Evolutionary conservation across 2,888 invertebrate species (phyloP).

Genomic region (Metallyticus violacea): DNA sequence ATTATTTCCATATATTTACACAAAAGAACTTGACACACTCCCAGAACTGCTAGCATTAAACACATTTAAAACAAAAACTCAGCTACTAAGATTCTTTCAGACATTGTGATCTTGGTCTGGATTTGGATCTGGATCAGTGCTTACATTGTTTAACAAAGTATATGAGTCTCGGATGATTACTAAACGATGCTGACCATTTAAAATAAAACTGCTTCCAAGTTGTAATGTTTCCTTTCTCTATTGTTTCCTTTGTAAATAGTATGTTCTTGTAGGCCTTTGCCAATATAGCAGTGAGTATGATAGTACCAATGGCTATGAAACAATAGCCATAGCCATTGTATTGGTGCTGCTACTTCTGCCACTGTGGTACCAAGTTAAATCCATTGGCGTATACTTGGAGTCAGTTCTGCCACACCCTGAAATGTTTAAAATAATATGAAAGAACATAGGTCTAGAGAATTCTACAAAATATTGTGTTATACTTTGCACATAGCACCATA

Average conservation of each 20-base stretch:
- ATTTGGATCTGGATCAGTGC: slow-evolving; percentile 34
- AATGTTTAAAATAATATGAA: slow-evolving; percentile 34
- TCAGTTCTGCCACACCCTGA: slow-evolving; percentile 73
- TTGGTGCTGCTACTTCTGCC: slow-evolving; percentile 67
- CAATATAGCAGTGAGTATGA: slow-evolving; percentile 63
- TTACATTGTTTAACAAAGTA: slow-evolving; percentile 46
- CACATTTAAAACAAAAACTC: background rate
- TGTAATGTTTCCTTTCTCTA: slow-evolving; percentile 61
- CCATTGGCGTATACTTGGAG: slow-evolving; percentile 77
- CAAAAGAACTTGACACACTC: background rate
- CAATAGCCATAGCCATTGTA: slow-evolving; percentile 71
- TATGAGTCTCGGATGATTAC: slow-evolving; percentile 60
- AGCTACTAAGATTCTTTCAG: background rate
- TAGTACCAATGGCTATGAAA: slow-evolving; percentile 65
- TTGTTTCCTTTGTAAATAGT: slow-evolving; percentile 65
- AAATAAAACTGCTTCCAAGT: slow-evolving; percentile 35
- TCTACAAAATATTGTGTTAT: background rate
- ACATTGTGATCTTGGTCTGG: slow-evolving; percentile 15
- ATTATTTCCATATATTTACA: background rate
- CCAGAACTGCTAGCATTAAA: background rate
- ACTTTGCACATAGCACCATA: too few species aligned
- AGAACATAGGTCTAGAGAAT: background rate
- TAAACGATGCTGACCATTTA: slow-evolving; percentile 55
- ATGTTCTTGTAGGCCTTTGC: slow-evolving; percentile 72
- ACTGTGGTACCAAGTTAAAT: slow-evolving; percentile 77